Evolutionary conservation across 2,113 vertebrate species (phyloP).

Genomic region (Loxodonta africana): DNA sequence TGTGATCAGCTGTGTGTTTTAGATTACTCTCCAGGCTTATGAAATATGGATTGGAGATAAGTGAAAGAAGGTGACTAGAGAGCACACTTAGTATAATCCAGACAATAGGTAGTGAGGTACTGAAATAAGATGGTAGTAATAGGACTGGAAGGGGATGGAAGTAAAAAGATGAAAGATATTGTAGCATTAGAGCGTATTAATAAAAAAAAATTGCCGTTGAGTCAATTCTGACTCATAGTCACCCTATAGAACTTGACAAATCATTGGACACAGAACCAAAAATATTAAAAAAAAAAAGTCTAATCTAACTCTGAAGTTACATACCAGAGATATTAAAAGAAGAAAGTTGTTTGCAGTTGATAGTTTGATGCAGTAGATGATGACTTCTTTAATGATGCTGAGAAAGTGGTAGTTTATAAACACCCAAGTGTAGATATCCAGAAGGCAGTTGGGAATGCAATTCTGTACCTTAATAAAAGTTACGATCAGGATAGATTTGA

Average conservation of each 20-base stretch:
- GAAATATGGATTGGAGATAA: not conserved
- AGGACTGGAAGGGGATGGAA: not conserved
- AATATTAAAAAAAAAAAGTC: not conserved
- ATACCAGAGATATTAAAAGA: not conserved
- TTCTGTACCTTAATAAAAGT: constrained; percentile 41
- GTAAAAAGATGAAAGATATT: not conserved
- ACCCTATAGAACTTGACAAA: not conserved
- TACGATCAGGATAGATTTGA: not conserved
- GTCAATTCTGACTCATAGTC: too few species aligned
- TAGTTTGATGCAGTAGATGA: constrained; percentile 20
- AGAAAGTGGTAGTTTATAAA: not conserved
- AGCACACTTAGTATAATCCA: not conserved
- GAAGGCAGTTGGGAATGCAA: not conserved
- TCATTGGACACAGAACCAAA: not conserved
- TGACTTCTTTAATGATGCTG: not conserved
- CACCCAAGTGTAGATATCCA: not conserved
- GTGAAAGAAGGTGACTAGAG: not conserved
- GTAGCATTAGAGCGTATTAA: not conserved
- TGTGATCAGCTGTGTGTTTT: not conserved
- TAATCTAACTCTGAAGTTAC: not conserved
- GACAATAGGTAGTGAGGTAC: not conserved
- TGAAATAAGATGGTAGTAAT: constrained; percentile 9
- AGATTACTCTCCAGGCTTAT: not conserved
- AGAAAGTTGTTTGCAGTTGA: not conserved
- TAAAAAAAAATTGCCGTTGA: too few species aligned